Conservation (phyloP, 1,140 invertebrate species). For the Drosophila rufa region DNA sequence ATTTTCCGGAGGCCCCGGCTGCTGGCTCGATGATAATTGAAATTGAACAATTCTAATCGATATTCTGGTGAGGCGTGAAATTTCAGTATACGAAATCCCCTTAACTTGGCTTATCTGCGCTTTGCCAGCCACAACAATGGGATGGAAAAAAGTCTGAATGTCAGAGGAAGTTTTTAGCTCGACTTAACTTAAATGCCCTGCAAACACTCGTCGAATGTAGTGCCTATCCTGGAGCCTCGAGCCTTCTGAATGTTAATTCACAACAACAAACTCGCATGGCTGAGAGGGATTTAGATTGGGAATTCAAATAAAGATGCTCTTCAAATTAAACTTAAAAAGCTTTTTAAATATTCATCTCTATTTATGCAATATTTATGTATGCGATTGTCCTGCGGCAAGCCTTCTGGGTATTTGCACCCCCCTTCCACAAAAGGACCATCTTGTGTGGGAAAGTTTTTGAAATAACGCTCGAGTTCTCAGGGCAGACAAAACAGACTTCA, state of each 20-base stretch:
- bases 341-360: constrained; percentile 35
- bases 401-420: background rate
- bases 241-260: constrained; percentile 33
- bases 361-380: constrained; percentile 24
- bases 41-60: constrained; percentile 61
- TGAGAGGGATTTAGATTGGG: background rate
- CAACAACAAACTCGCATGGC: constrained; percentile 2
- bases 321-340: constrained; percentile 15
- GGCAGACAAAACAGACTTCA: constrained; percentile 14
- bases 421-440: background rate
- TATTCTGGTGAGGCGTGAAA: constrained; percentile 53
- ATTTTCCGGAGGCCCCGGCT: constrained; percentile 24
- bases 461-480: constrained; percentile 27
- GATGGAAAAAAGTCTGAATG: constrained; percentile 13
- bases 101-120: constrained; percentile 46
- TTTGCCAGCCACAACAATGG: constrained; percentile 19
- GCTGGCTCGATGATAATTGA: constrained; percentile 50
- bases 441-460: constrained; percentile 54
- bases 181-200: constrained; percentile 30
- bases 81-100: constrained; percentile 33
- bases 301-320: constrained; percentile 29
- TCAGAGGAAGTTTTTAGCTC: constrained; percentile 28
- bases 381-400: constrained; percentile 8
- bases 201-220: constrained; percentile 29
- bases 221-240: background rate